phyloP scores from a whole-genome alignment of 2,113 vertebrate genomes.

The Upupa epops region DNA sequence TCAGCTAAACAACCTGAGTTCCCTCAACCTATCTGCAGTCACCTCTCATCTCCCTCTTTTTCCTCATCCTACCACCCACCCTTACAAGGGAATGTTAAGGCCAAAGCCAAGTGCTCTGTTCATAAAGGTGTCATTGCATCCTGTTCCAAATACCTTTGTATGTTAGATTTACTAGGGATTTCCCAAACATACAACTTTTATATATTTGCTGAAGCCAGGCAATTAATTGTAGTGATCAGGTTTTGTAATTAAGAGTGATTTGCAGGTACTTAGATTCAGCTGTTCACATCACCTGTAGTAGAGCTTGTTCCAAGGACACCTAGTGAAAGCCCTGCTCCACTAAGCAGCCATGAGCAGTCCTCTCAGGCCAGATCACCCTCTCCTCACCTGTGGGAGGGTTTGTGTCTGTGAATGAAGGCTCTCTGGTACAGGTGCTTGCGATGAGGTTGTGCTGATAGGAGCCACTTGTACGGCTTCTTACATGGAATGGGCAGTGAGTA shows the following conservation, averaged over 20 bases:
- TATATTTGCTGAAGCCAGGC: neutral
- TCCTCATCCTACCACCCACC: too few relatives aligned
- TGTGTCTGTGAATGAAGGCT: neutral
- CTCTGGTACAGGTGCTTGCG: neutral
- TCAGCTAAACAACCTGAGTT: too few relatives aligned
- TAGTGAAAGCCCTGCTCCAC: neutral
- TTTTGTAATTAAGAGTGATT: neutral
- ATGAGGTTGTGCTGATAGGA: neutral
- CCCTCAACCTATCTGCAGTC: too few relatives aligned
- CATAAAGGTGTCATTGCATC: neutral
- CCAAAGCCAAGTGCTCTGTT: rapidly evolving
- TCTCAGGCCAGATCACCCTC: rapidly evolving
- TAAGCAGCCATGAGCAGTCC: neutral
- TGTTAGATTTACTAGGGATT: neutral
- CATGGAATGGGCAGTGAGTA: neutral
- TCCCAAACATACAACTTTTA: neutral
- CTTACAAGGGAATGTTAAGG: neutral
- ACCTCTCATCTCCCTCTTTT: too few relatives aligned
- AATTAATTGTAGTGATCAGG: neutral
- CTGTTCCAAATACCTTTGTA: neutral
- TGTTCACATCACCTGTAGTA: neutral
- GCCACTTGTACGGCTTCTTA: neutral
- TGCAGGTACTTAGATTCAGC: neutral
- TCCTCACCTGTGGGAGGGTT: neutral
- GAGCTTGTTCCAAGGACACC: neutral